Evolutionary conservation across 2,888 invertebrate genomes (phyloP).

Genomic region (Cecidostiba fungosa): DNA sequence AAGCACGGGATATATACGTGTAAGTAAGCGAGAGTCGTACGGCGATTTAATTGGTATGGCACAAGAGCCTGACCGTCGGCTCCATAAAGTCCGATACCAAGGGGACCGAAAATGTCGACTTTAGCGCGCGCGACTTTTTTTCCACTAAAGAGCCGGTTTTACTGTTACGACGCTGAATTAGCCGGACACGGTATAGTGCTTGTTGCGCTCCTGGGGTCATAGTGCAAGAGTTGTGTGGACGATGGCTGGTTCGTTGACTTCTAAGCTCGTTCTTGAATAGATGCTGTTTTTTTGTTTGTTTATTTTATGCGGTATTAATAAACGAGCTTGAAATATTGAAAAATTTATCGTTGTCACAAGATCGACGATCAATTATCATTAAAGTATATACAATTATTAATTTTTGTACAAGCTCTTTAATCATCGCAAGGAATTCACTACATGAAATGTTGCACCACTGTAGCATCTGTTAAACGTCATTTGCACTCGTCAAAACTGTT

Average conservation of each 20-base stretch:
- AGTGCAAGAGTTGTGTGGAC: constrained; percentile 22
- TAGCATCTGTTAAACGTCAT: neutral
- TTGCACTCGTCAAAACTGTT: neutral
- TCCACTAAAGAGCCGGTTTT: constrained; percentile 51
- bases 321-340: neutral
- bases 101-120: neutral
- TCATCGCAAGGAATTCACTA: too few species aligned
- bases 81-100: neutral
- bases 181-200: neutral
- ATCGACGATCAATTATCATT: neutral
- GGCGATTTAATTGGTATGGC: constrained; percentile 50
- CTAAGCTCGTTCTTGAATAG: neutral
- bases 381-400: neutral
- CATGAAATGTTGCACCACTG: neutral
- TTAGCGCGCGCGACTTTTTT: neutral
- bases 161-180: constrained; percentile 52
- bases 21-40: neutral
- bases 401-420: too few species aligned
- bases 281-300: too few species aligned
- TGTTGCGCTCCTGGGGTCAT: neutral
- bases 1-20: neutral
- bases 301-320: too few species aligned
- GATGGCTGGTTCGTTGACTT: neutral
- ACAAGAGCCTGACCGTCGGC: neutral
- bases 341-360: neutral